Evolutionary conservation across 2,888 invertebrate species (phyloP), one percentile per base, ranked within the genome.

Genomic region (Eilema sororculum): DNA sequence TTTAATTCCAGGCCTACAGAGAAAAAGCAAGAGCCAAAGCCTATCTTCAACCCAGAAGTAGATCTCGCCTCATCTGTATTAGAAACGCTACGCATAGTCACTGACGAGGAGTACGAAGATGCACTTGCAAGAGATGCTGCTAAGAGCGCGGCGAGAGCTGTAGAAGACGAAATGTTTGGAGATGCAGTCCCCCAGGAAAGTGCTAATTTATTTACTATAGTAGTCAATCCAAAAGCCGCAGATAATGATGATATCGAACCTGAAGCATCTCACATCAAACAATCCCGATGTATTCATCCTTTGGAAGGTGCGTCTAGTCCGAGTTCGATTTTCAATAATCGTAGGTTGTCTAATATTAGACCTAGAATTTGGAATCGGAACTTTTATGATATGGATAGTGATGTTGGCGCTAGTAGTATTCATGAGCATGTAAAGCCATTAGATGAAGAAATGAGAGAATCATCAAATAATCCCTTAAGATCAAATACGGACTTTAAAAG

Each of bases 11-110:
- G 93, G 63, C 73, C 83, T 6, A 37, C 72, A 6, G 84, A 85
- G 5, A 71, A 77, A 37, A 90, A 90, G 76, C 88, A 88, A 70
- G 90, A 92, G 1, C 64, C 81, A 0, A 93, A 93, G 69, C 93
- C 92, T 0, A 83, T 95, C 10, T 82, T 95, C 22, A 90, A 91
- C 67, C 95, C 95, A 20, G 95, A 95, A 87, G 93, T 95, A 13
- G 91, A 86, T 25, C 87, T 95, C 0, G 94, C 94, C 2, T 91
- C 93, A 4, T 94, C 94, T 5, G 91, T 95, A 69, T 82, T 95
- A 25, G 87, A 94, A 76, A 94, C 95, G 2, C 78, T 95, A 57
- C 88, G 89, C 16, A 89, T 93, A 80, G 95, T 88, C 10, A 94
- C 94, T 0, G 93, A 95, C 59, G 91, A 93, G 76, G 94, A 94